phyloP scores from a whole-genome alignment of 2,888 invertebrate species.

The Ophioninae sp. region DNA sequence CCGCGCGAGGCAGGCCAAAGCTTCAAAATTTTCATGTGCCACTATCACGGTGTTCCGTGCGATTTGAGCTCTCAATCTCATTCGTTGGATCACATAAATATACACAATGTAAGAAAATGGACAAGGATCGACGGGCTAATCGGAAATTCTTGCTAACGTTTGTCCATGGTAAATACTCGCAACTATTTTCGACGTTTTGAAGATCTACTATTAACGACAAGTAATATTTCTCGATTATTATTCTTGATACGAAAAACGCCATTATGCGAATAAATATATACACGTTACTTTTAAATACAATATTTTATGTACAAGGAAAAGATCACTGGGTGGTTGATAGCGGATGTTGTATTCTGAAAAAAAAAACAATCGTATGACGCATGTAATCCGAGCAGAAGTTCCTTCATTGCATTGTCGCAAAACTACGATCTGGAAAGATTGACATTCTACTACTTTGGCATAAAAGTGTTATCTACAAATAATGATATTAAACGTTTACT shows the following conservation, averaged over 20 bases:
- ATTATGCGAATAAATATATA: neutral
- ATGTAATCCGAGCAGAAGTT: neutral
- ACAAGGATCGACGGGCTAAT: constrained; percentile 11
- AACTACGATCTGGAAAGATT: neutral
- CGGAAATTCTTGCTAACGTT: constrained; percentile 53
- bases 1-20: neutral
- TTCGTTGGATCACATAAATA: neutral
- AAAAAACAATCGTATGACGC: neutral
- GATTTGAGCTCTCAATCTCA: neutral
- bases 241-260: constrained; percentile 3
- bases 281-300: constrained; percentile 50
- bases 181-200: constrained; percentile 34
- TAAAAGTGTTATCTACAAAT: neutral
- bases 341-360: neutral
- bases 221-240: constrained; percentile 16
- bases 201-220: constrained; percentile 35
- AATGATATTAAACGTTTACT: neutral
- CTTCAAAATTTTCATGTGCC: neutral
- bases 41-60: neutral
- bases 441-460: neutral
- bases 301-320: constrained; percentile 42
- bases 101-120: neutral
- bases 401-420: neutral
- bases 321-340: neutral
- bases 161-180: neutral